Base-by-base conservation (phyloP, 2,888 invertebrate species). In the Abscondita cerata region DNA sequence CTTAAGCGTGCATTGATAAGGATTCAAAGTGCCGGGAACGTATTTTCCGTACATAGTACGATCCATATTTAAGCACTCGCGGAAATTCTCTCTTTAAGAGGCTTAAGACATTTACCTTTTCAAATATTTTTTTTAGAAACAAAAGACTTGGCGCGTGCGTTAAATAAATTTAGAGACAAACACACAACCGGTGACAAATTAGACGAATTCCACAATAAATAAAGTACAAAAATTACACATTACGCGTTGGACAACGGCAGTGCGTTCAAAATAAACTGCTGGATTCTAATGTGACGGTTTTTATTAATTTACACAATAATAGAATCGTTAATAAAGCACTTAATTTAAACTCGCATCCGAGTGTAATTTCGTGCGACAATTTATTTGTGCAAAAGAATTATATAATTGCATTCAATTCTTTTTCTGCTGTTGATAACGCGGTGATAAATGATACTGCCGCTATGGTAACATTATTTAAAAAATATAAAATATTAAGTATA, bases 11-110 rank as follows among this genome's bases (percentile, higher is more conserved):
- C 93, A 92, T 81, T 92, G 88, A 81, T 92, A 94, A 53, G 94
- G 93, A 76, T 92, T 91, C 81, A 93, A 88, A 77, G 90, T 90
- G 75, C 92, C 92, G 55, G n/a, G n/a, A 79, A 89, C 87, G 77
- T 92, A 86, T 84, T 93, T 93, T 71, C 93, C 93, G 80, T 94
- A 94, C 92, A 93, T 93, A 80, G 92, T 91, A 79, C 93, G 87
- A 86, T 94, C 93, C 93, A 94, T 93, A 41, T 44, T 44, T 16
- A 50, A 19, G 50, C 20, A 15, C 41, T 40, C 51, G 47, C 59
- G 52, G 13, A 58, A 44, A 51, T 40, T 13, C 15, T 36, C 33
- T 25, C 33, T 50, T 41, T 25, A 57, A 50, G 50, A 51, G 34
- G 18, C 33, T 51, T 51, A 51, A 31, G 16, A 51, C 44, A 62